Evolutionary conservation across 2,113 vertebrate species (phyloP).

Genomic region (Macrotus californicus): DNA sequence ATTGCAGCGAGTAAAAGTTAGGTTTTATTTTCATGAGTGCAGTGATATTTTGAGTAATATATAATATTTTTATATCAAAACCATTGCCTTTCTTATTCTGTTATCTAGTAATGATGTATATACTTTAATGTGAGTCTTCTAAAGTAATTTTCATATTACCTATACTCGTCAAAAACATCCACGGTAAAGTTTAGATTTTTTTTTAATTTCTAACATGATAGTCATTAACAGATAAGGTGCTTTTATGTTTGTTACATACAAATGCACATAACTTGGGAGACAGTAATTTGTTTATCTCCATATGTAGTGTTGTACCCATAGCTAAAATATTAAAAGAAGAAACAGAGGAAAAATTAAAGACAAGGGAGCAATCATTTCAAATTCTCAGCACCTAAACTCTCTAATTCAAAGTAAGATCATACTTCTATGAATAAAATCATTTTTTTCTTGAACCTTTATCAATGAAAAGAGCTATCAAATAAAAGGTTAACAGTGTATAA

Average conservation of each 20-base stretch:
- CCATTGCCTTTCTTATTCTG: background rate
- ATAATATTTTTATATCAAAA: background rate
- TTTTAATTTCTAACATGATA: background rate
- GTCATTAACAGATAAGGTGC: background rate
- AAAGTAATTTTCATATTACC: background rate
- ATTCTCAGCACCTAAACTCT: background rate
- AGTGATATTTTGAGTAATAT: background rate
- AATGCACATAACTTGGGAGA: background rate
- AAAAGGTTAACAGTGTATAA: background rate
- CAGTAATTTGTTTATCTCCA: background rate
- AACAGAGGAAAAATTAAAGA: background rate
- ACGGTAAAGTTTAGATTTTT: background rate
- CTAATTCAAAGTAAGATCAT: background rate
- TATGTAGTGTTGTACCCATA: background rate
- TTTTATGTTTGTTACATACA: background rate
- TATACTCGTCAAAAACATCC: constrained; percentile 3
- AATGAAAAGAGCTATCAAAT: background rate
- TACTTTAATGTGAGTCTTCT: background rate
- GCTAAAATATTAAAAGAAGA: background rate
- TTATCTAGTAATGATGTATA: background rate
- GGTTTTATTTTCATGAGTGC: background rate
- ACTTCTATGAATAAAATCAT: background rate
- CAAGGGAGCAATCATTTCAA: background rate
- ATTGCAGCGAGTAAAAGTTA: background rate
- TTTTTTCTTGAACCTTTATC: background rate